A percentile compares a stretch with the other conserved stretches of the same genome.
Evolutionary conservation across 2,797 vertebrate species (phyloP).

Genomic region (Epinephelus awoara): DNA sequence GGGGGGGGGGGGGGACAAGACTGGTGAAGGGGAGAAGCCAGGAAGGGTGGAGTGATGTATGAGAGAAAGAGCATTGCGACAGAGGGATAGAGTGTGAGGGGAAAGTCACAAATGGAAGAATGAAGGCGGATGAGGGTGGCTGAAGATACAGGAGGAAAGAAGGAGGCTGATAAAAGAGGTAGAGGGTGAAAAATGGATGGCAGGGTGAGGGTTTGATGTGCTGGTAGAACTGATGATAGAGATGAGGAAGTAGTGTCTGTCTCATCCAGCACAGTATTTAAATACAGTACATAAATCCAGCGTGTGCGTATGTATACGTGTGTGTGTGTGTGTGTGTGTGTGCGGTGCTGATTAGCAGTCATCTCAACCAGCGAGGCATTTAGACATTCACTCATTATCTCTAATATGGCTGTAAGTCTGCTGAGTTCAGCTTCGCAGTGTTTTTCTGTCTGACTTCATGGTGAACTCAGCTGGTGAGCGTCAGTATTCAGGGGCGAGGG

Average conservation of each 20-base stretch:
- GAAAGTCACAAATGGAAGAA: slow-evolving; percentile 54
- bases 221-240: slow-evolving; percentile 50
- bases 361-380: slow-evolving; percentile 50
- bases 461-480: slow-evolving; percentile 38
- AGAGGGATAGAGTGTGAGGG: slow-evolving; percentile 40
- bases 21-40: slow-evolving; percentile 37
- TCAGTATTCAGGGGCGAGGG: background rate
- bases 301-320: background rate
- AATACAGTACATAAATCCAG: slow-evolving; percentile 46
- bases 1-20: slow-evolving; percentile 33
- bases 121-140: slow-evolving; percentile 50
- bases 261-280: slow-evolving; percentile 49
- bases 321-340: slow-evolving; percentile 2
- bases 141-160: slow-evolving; percentile 35
- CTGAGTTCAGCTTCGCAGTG: slow-evolving; percentile 49
- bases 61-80: slow-evolving; percentile 43
- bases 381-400: slow-evolving; percentile 65
- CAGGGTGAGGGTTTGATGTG: slow-evolving; percentile 41
- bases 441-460: slow-evolving; percentile 37
- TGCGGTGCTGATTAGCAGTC: slow-evolving; percentile 58
- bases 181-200: slow-evolving; percentile 35
- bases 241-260: slow-evolving; percentile 61
- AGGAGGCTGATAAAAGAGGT: slow-evolving; percentile 38
- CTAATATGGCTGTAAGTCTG: slow-evolving; percentile 57
- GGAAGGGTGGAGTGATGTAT: slow-evolving; percentile 47